Base-by-base conservation (phyloP, 2,113 vertebrate species). In the Nansenia antarctica region DNA sequence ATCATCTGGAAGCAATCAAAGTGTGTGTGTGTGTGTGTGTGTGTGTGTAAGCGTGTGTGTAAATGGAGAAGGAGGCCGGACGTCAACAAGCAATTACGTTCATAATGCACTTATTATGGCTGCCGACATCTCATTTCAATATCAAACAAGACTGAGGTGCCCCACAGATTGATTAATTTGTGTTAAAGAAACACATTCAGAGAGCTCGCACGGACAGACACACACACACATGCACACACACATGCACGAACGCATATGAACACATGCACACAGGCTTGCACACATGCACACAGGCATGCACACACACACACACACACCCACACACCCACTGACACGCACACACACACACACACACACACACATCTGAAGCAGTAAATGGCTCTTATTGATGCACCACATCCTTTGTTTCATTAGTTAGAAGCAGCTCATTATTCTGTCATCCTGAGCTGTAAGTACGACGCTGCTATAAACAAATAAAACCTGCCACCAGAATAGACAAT, bases 351-450 rank as follows among this genome's bases (percentile, higher is more conserved):
- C 6, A 26, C 57, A 47, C 59, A 53, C 1, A 8, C 22, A 73
- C 63, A 84, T 42, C 79, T 74, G 72, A 78, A 70, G 68, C 74
- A 64, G 73, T 78, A 89, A 90, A 85, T 82, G 82, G 64, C 47
- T 87, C 72, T 79, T 91, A 88, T 88, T 87, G 85, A 90, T 79
- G 85, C 76, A 9, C 75, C 35, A 77, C 81, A 84, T 82, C 78
- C 76, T 84, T 84, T 86, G 82, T 87, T 89, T 86, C 81, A 88
- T 89, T 86, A 89, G 87, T 88, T 86, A 87, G 76, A 81, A 80
- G 74, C 73, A 5, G 58, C 72, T 85, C 78, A 83, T 86, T 89
- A 83, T 78, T 82, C 70, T 24, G 69, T 67, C 77, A 66, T 82
- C 74, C 67, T 61, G 54, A 68, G 70, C 62, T 73, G 78, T 67